Evolutionary conservation across 2,888 invertebrate species (phyloP), one percentile per base, ranked within the genome.

Genomic region (Drosophila incognita): DNA sequence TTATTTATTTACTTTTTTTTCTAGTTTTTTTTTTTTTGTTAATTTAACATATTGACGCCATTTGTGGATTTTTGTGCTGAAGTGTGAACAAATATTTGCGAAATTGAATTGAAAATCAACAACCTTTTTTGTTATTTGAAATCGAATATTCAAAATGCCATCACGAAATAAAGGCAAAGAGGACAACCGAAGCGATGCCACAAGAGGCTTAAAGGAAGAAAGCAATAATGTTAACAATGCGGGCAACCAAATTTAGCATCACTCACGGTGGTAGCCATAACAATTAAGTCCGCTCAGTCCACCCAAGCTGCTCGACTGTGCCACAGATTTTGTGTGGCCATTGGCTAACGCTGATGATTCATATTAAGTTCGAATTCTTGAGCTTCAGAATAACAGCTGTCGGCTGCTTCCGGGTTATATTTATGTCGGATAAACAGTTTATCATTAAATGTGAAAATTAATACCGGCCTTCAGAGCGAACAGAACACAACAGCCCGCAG

Each of bases 391-490:
- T 54, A 67, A 56, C 66, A 82, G 83, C 85, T 82, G 83, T 54
- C 61, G 53, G 48, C 67, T 27, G 42, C 65, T 33, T 40, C 11
- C 38, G 56, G n/a, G n/a, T 31, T 49, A n/a, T 31, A 36, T 31
- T 31, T 40, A 4, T 33, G 36, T 18, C 33, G 38, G 38, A 61
- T 73, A 69, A 65, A 69, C 48, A 69, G 69, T 77, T 77, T 61
- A 62, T 46, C 46, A 46, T 79, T 74, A 79, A 77, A 83, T 79
- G 81, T 86, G 75, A 73, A 82, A 82, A 82, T 82, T 73, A 83
- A 87, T 78, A 77, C 70, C 71, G 69, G 80, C 72, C 78, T 53
- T 60, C 63, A 63, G 65, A 62, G 60, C 49, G 59, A 65, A 60
- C 56, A 53, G 15, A 61, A 61, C 56, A 60, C 59, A 72, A 57